phyloP scores from a whole-genome alignment of 1,140 invertebrate genomes.

The Tetragnatha versicolor region DNA sequence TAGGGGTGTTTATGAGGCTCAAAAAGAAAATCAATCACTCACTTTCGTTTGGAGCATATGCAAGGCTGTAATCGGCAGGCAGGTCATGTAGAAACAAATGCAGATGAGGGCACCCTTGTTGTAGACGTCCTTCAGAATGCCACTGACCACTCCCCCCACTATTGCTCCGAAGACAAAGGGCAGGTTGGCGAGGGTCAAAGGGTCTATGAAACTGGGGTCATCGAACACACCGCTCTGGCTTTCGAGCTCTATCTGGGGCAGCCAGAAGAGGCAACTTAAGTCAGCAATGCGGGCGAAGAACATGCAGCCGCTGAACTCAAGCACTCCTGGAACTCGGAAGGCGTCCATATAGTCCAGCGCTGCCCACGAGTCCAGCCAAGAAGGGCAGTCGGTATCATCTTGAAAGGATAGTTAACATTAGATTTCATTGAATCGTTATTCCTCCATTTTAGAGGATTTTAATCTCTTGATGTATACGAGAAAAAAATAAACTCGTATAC shows the following conservation, averaged over 20 bases:
- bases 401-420: no score
- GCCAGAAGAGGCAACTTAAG: constrained; percentile 4
- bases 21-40: no score
- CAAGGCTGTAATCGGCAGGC: no score
- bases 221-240: no score
- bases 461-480: no score
- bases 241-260: no score
- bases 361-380: not conserved
- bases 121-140: not conserved
- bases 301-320: constrained; percentile 9
- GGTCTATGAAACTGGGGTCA: no score
- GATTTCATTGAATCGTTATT: no score
- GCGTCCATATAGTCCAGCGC: constrained; percentile 1
- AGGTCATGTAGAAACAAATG: not conserved
- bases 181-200: not conserved
- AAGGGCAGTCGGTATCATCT: not conserved
- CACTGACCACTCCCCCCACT: not conserved
- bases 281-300: constrained; percentile 17
- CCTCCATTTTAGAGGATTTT: no score
- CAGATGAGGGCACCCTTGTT: not conserved
- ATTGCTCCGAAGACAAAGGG: not conserved
- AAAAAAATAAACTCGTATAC: no score
- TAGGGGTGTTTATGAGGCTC: no score
- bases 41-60: no score
- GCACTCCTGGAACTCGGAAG: not conserved